These are phyloP conservation scores for Cyclargus thomasi DNA, from an alignment of 1,140 invertebrate genomes.

Conservation along the genomic window DNA sequence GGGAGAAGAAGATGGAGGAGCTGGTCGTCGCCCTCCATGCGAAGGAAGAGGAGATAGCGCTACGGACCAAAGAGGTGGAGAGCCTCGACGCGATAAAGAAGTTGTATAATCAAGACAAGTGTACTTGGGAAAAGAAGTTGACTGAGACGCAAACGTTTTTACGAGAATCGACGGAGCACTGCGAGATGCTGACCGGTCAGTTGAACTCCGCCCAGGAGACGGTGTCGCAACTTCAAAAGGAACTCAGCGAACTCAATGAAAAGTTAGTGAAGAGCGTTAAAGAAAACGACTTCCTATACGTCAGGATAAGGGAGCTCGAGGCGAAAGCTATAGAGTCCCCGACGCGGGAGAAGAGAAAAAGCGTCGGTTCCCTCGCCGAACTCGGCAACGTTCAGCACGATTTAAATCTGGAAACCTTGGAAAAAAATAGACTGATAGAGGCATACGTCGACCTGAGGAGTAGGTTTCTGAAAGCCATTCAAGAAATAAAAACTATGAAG, in stretches of 20 bases:
- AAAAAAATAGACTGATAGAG: slow-evolving; percentile 86
- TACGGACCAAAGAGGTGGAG: slow-evolving; percentile 81
- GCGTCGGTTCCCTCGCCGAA: slow-evolving; percentile 86
- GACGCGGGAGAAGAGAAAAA: slow-evolving; percentile 77
- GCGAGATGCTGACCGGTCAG: slow-evolving; percentile 78
- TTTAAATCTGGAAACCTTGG: slow-evolving; percentile 82
- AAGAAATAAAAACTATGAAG: slow-evolving; percentile 88
- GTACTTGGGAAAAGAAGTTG: slow-evolving; percentile 79
- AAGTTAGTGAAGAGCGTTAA: slow-evolving; percentile 80
- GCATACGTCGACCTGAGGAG: slow-evolving; percentile 85
- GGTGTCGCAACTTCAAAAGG: slow-evolving; percentile 76
- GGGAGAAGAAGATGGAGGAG: slow-evolving; percentile 85
- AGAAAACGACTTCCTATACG: slow-evolving; percentile 85
- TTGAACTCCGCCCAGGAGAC: slow-evolving; percentile 78
- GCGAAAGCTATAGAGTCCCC: slow-evolving; percentile 73
- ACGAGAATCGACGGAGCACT: slow-evolving; percentile 78
- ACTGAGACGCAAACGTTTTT: slow-evolving; percentile 78
- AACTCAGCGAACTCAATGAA: slow-evolving; percentile 76
- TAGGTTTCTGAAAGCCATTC: slow-evolving; percentile 87
- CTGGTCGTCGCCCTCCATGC: slow-evolving; percentile 80
- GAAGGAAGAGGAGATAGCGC: slow-evolving; percentile 82
- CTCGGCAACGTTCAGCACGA: slow-evolving; percentile 87
- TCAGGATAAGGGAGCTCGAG: slow-evolving; percentile 82
- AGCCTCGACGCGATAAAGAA: slow-evolving; percentile 79
- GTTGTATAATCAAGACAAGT: slow-evolving; percentile 79